Conservation (phyloP, 92 coral and sea anemone species). For the Parazoanthus darwini region DNA sequence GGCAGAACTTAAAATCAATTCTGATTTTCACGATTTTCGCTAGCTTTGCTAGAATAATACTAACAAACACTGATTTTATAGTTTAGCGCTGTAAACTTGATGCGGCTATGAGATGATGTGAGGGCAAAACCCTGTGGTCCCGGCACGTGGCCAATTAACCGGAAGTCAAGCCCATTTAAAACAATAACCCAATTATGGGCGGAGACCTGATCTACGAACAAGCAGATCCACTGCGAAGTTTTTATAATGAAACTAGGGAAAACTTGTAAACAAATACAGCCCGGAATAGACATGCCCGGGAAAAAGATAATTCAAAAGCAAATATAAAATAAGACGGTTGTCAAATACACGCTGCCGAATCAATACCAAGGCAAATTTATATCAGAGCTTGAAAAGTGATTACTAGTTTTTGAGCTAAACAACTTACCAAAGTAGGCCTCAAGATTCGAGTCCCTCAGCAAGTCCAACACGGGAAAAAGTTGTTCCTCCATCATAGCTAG, state of each 20-base stretch:
- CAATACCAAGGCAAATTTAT: background rate
- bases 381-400: background rate
- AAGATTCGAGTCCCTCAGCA: conserved; percentile 38
- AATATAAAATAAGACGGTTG: conserved; percentile 8
- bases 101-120: background rate
- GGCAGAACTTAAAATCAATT: background rate
- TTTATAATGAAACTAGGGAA: conserved; percentile 6
- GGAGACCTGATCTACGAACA: conserved; percentile 28
- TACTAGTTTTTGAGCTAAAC: background rate
- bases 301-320: conserved; percentile 11
- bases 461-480: conserved; percentile 37
- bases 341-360: background rate
- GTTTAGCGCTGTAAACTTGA: background rate
- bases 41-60: no score
- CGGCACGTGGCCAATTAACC: conserved; percentile 47
- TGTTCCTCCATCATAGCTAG: conserved; percentile 41
- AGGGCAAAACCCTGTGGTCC: conserved; percentile 19
- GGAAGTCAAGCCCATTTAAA: conserved; percentile 48
- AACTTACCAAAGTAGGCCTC: conserved; percentile 42
- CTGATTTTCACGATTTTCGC: background rate
- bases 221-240: conserved; percentile 38
- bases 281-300: conserved; percentile 40
- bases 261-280: conserved; percentile 34
- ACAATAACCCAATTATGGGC: conserved; percentile 47
- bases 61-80: background rate